phyloP scores from a whole-genome alignment of 92 coral and sea anemone species.

The Porites cylindrica region DNA sequence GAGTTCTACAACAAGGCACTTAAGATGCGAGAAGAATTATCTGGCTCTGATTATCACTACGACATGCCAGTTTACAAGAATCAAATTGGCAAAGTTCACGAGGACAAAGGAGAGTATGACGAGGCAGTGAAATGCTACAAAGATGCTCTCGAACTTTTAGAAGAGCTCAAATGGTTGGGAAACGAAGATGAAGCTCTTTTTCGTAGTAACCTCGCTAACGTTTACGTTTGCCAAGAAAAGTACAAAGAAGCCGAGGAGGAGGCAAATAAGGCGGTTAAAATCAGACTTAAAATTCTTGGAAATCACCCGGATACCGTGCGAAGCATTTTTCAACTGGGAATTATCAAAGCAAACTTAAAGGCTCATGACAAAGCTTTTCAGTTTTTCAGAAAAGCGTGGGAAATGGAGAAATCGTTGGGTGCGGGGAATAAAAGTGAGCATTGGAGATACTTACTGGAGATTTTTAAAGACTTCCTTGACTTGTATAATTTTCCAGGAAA shows the following conservation, averaged over 20 bases:
- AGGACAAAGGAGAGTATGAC: conserved; percentile 28
- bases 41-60: conserved; percentile 25
- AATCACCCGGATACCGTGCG: conserved; percentile 72
- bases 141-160: conserved; percentile 62
- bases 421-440: conserved; percentile 62
- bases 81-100: conserved; percentile 42
- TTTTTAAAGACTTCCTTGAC: neutral
- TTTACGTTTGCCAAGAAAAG: conserved; percentile 39
- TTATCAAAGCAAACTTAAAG: conserved; percentile 51
- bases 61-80: conserved; percentile 41
- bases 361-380: conserved; percentile 44
- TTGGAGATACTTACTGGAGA: neutral
- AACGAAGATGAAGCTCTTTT: conserved; percentile 59
- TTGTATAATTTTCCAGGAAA: rapidly evolving
- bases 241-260: conserved; percentile 58
- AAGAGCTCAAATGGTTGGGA: conserved; percentile 58
- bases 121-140: conserved; percentile 58
- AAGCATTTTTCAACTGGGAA: conserved; percentile 71
- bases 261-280: conserved; percentile 65
- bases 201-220: neutral
- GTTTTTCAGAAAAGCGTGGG: conserved; percentile 50
- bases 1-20: conserved; percentile 34
- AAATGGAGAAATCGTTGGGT: conserved; percentile 69
- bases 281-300: conserved; percentile 54
- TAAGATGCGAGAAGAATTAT: conserved; percentile 52